Evolutionary conservation across 2,888 invertebrate genomes (phyloP).

Genomic region (Platycheirus albimanus): DNA sequence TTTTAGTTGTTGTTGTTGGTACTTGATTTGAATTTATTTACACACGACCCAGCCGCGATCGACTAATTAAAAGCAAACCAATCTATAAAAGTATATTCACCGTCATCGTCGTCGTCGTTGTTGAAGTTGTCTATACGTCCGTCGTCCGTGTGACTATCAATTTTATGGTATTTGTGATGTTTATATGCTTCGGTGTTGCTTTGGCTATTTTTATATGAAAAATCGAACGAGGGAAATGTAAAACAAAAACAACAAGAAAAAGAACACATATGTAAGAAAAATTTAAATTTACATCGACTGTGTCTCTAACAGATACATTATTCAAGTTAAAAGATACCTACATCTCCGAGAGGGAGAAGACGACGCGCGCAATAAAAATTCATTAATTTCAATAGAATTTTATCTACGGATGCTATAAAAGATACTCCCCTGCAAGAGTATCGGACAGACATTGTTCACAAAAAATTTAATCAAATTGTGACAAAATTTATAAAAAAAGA

Average conservation of each 20-base stretch:
- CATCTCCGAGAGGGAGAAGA: slow-evolving; percentile 34
- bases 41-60: slow-evolving; percentile 62
- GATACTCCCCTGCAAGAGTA: slow-evolving; percentile 13
- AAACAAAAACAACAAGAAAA: no score
- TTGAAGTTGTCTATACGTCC: no score
- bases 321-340: slow-evolving; percentile 46
- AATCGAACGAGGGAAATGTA: slow-evolving; percentile 45
- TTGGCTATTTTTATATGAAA: slow-evolving; percentile 64
- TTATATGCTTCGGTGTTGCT: slow-evolving; percentile 37
- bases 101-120: no score
- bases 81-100: slow-evolving; percentile 45
- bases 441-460: slow-evolving; percentile 20
- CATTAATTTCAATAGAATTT: slow-evolving; percentile 39
- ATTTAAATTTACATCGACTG: slow-evolving; percentile 1
- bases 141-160: slow-evolving; percentile 37
- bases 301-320: slow-evolving; percentile 51
- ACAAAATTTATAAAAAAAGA: slow-evolving; percentile 27
- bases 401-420: slow-evolving; percentile 1
- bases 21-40: slow-evolving; percentile 63
- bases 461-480: no score
- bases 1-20: slow-evolving; percentile 27
- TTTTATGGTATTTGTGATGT: slow-evolving; percentile 54
- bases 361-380: slow-evolving; percentile 45
- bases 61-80: slow-evolving; percentile 71
- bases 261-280: no score